These are phyloP conservation scores for Gastrophysa polygoni DNA, from an alignment of 2,888 invertebrate genomes.

Conservation along the genomic window DNA sequence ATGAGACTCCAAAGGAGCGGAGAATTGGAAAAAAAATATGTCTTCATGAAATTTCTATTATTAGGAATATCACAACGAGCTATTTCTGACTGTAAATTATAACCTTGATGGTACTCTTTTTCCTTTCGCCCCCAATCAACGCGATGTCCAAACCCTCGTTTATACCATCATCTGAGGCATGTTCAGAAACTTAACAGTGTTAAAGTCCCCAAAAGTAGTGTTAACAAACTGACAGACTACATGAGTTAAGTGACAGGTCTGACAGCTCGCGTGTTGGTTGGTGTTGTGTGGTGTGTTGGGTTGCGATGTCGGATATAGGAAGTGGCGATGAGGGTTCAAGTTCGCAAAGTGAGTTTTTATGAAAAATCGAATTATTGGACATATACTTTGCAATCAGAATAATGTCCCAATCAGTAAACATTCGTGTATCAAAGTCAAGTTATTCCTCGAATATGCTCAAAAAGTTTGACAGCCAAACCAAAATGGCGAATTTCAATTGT, in stretches of 20 bases:
- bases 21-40: too few relatives aligned
- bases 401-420: background rate
- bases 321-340: slow-evolving; percentile 80
- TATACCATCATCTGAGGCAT: too few relatives aligned
- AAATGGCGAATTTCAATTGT: slow-evolving; percentile 49
- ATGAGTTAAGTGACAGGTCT: slow-evolving; percentile 35
- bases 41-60: too few relatives aligned
- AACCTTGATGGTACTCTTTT: too few relatives aligned
- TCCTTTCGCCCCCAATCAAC: too few relatives aligned
- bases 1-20: too few relatives aligned
- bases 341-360: slow-evolving; percentile 75
- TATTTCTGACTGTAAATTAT: too few relatives aligned
- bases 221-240: background rate
- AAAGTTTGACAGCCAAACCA: slow-evolving; percentile 50
- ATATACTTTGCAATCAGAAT: slow-evolving; percentile 14
- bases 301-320: slow-evolving; percentile 78
- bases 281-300: slow-evolving; percentile 53
- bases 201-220: too few relatives aligned
- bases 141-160: too few relatives aligned
- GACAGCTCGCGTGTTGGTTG: slow-evolving; percentile 53
- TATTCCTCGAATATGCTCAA: slow-evolving; percentile 20
- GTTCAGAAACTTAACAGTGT: too few relatives aligned
- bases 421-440: background rate
- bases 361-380: slow-evolving; percentile 28
- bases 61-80: too few relatives aligned